Conservation (phyloP, 2,888 invertebrate species). For the Drosophila mercatorum region DNA sequence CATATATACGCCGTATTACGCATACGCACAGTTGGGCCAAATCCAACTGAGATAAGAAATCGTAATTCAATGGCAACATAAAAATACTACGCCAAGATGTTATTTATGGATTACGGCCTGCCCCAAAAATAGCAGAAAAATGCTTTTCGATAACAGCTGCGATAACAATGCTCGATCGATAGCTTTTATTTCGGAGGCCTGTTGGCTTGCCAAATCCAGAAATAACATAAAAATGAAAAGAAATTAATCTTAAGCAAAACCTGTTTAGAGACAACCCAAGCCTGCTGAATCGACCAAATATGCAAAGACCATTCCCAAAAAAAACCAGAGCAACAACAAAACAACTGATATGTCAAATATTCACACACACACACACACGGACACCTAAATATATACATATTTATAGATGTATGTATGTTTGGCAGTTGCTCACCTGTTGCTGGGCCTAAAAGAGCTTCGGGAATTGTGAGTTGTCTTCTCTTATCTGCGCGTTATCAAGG, state of each 20-base stretch:
- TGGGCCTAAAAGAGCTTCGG: slow-evolving; percentile 9
- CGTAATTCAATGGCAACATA: neutral
- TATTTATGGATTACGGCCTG: slow-evolving; percentile 2
- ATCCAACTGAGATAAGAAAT: neutral
- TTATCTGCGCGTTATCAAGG: slow-evolving; percentile 46
- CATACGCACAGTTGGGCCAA: slow-evolving; percentile 16
- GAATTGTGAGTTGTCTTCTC: neutral
- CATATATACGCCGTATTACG: slow-evolving; percentile 6
- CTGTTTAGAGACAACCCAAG: slow-evolving; percentile 31
- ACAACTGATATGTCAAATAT: slow-evolving; percentile 5
- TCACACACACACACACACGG: neutral
- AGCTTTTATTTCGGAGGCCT: slow-evolving; percentile 2
- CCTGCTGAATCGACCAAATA: slow-evolving; percentile 17
- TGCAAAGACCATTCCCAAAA: slow-evolving; percentile 15
- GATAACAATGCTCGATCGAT: slow-evolving; percentile 2
- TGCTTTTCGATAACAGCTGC: neutral
- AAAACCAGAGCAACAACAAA: neutral
- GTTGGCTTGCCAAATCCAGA: slow-evolving; percentile 23
- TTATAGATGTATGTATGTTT: neutral
- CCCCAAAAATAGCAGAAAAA: slow-evolving; percentile 4
- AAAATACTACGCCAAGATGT: neutral
- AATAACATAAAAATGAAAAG: slow-evolving; percentile 27
- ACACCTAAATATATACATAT: neutral
- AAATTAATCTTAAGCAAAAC: slow-evolving; percentile 41
- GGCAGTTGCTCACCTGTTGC: slow-evolving; percentile 29